Base-by-base conservation (phyloP, 2,113 vertebrate species). In the Corvus cornix region DNA sequence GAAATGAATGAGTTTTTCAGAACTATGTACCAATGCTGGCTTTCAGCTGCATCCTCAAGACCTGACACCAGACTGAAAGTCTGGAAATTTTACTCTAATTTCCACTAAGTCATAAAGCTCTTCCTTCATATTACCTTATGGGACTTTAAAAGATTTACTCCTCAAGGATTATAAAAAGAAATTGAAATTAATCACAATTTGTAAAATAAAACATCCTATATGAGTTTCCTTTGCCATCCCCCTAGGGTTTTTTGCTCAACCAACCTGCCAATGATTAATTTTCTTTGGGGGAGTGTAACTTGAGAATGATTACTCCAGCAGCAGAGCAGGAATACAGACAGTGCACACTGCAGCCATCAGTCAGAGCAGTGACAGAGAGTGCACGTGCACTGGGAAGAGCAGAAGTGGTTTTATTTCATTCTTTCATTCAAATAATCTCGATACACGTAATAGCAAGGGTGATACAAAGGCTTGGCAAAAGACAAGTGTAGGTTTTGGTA, bases 141-240 rank as follows among this genome's bases (percentile, higher is more conserved):
- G 21, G 64, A 37, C 31, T 60, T 87, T 75, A 91, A 91, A 92
- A 89, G 21, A 89, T 86, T 91, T 91, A 63, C 15, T 88, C 46
- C 44, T 89, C 28, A 39, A 91, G 77, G 87, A 92, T 87, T 89
- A 89, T n/a, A 69, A 95, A 94, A 56, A 31, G 22, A 88, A 96
- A 95, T 20, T 55, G 52, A 93, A 96, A 97, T 93, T 94, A 96
- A 95, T 95, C 67, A 86, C 73, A 72, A 76, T 73, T 92, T 85
- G 75, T 67, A 95, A 91, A 87, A 92, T 94, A 95, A 93, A 83
- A 77, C 64, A 49, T 68, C 16, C 11, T 86, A 15, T 55, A 63
- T 79, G 87, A 82, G 60, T 95, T 93, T 83, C 58, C 55, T 93
- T 95, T 95, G 89, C 89, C 87, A 95, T 89, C 93, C 97, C 93